phyloP scores from a whole-genome alignment of 2,888 invertebrate species.

The Danaus chrysippus region DNA sequence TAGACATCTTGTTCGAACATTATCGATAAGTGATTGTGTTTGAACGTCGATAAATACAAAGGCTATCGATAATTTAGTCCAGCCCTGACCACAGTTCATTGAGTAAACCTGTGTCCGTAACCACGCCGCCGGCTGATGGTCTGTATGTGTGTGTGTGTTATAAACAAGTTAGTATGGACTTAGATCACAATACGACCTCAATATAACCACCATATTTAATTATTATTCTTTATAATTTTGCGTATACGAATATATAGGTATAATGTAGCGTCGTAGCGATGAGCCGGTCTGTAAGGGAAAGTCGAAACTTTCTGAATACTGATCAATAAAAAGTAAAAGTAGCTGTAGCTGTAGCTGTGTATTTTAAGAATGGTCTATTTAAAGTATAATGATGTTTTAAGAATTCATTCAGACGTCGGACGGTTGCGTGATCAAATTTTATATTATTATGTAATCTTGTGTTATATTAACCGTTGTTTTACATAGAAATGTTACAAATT shows the following conservation, averaged over 20 bases:
- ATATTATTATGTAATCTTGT: constrained; percentile 27
- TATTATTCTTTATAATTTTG: too few species aligned
- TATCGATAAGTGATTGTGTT: constrained; percentile 28
- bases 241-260: too few species aligned
- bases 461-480: too few species aligned
- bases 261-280: constrained; percentile 22
- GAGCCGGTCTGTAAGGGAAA: constrained; percentile 50
- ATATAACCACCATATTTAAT: background rate
- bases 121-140: constrained; percentile 41
- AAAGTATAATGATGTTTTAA: constrained; percentile 49
- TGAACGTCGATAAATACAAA: constrained; percentile 36
- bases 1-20: constrained; percentile 28
- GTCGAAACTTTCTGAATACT: constrained; percentile 65
- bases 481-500: too few species aligned
- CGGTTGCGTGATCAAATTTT: constrained; percentile 31
- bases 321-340: constrained; percentile 72
- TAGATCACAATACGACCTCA: background rate
- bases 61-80: constrained; percentile 31
- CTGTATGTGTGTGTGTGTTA: constrained; percentile 40
- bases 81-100: constrained; percentile 60
- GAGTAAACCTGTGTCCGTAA: constrained; percentile 63
- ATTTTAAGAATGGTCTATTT: constrained; percentile 43
- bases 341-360: constrained; percentile 20
- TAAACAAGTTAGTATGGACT: constrained; percentile 38
- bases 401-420: constrained; percentile 32